Conservation (phyloP, 2,113 vertebrate species). For the Plecotus auritus region DNA sequence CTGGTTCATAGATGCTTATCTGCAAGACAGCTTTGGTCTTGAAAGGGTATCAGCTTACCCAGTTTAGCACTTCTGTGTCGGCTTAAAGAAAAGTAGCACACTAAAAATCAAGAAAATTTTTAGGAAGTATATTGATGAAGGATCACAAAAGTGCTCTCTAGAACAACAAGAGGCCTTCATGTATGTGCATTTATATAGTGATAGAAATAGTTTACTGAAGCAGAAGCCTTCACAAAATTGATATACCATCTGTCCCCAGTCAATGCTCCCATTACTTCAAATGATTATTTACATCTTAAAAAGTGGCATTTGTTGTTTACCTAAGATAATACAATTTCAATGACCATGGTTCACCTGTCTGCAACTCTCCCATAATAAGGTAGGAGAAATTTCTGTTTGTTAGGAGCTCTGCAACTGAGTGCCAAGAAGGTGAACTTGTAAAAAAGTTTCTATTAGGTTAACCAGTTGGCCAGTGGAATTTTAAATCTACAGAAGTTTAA, state of each 20-base stretch:
- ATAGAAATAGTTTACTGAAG: not conserved
- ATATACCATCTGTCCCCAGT: constrained; percentile 39
- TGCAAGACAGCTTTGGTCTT: not conserved
- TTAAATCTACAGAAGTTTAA: not conserved
- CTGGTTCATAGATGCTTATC: not conserved
- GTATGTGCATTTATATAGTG: not conserved
- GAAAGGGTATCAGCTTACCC: constrained; percentile 13
- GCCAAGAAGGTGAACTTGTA: not conserved
- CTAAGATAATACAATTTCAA: not conserved
- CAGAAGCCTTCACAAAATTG: constrained; percentile 14
- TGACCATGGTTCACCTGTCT: constrained; percentile 29
- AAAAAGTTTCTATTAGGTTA: not conserved
- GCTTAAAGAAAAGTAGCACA: constrained; percentile 38
- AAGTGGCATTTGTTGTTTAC: constrained; percentile 66
- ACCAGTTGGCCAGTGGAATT: not conserved
- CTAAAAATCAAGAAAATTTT: constrained; percentile 10
- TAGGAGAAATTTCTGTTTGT: not conserved
- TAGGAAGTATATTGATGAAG: constrained; percentile 42
- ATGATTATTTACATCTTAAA: constrained; percentile 63
- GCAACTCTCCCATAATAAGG: not conserved
- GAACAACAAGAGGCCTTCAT: constrained; percentile 29
- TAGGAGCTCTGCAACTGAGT: not conserved
- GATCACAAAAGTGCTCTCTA: constrained; percentile 24
- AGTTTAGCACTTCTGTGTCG: not conserved
- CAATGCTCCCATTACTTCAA: constrained; percentile 57